These are phyloP conservation scores for Drosophila serrata DNA, from an alignment of 1,140 invertebrate genomes.

Conservation along the genomic window DNA sequence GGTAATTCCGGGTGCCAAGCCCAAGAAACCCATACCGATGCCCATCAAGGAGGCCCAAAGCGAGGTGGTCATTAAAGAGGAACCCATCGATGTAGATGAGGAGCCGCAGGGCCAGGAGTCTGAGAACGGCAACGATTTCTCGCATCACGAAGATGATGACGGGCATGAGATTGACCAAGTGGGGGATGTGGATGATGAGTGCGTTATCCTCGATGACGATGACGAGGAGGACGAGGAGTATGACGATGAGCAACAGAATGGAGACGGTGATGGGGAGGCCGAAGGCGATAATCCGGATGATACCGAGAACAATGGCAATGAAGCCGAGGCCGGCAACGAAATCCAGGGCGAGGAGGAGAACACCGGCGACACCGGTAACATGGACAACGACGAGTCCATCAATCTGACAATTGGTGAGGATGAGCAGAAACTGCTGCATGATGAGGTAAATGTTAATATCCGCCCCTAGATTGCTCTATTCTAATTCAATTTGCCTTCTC, in stretches of 20 bases:
- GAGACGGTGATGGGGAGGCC: conserved; percentile 41
- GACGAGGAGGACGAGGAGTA: conserved; percentile 56
- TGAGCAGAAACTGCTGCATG: conserved; percentile 91
- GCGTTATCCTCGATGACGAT: conserved; percentile 74
- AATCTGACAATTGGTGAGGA: conserved; percentile 93
- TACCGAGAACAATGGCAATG: conserved; percentile 32
- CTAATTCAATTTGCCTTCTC: conserved; percentile 20
- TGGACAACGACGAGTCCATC: conserved; percentile 91
- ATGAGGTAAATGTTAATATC: conserved; percentile 86
- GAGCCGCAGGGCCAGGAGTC: conserved; percentile 30
- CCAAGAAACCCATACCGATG: conserved; percentile 39
- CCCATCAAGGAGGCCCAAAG: conserved; percentile 21
- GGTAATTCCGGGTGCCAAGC: conserved; percentile 86
- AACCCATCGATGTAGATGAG: conserved; percentile 58
- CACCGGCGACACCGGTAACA: conserved; percentile 64
- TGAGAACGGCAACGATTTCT: conserved; percentile 74
- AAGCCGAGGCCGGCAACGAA: conserved; percentile 39
- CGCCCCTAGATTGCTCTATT: background rate
- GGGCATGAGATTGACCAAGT: conserved; percentile 86
- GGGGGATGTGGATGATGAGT: conserved; percentile 80
- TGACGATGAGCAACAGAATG: conserved; percentile 45
- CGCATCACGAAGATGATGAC: conserved; percentile 77
- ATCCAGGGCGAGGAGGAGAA: conserved; percentile 68
- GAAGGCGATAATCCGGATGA: conserved; percentile 44
- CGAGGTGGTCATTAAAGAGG: conserved; percentile 59